phyloP scores from a whole-genome alignment of 2,888 invertebrate species.

The Sesamia inferens region DNA sequence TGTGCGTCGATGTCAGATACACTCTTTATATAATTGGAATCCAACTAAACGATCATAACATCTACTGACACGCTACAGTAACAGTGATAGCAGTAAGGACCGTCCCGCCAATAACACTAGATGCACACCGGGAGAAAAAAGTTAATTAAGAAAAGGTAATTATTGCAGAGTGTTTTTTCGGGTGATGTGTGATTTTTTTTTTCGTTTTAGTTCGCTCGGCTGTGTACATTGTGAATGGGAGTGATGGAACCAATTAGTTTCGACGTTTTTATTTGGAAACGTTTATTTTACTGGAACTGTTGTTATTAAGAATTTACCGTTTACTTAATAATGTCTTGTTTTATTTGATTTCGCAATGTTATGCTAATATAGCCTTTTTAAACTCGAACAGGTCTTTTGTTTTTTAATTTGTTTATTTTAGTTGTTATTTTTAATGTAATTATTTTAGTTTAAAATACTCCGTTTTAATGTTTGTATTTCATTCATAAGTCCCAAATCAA shows the following conservation, averaged over 20 bases:
- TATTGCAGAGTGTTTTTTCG: conserved; percentile 42
- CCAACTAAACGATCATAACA: conserved; percentile 17
- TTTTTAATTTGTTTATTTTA: no score
- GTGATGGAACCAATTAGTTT: conserved; percentile 38
- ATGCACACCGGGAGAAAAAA: conserved; percentile 29
- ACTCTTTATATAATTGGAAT: no score
- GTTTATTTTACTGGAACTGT: conserved; percentile 4
- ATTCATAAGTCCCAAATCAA: no score
- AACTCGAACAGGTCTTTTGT: background rate
- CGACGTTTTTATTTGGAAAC: conserved; percentile 24
- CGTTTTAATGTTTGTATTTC: no score
- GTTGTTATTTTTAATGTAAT: no score
- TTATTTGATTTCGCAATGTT: background rate
- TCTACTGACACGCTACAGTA: conserved; percentile 31
- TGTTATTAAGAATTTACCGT: no score
- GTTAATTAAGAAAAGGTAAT: conserved; percentile 51
- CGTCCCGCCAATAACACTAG: conserved; percentile 28
- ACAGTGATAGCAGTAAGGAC: conserved; percentile 40
- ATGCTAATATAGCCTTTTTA: background rate
- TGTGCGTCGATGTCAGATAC: no score
- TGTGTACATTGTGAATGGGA: conserved; percentile 34
- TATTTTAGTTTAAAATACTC: no score
- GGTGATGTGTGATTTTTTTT: conserved; percentile 16
- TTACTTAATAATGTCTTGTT: background rate
- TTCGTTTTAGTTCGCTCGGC: conserved; percentile 31